Evolutionary conservation across 2,888 invertebrate genomes (phyloP).

Genomic region (Meloe dianella): DNA sequence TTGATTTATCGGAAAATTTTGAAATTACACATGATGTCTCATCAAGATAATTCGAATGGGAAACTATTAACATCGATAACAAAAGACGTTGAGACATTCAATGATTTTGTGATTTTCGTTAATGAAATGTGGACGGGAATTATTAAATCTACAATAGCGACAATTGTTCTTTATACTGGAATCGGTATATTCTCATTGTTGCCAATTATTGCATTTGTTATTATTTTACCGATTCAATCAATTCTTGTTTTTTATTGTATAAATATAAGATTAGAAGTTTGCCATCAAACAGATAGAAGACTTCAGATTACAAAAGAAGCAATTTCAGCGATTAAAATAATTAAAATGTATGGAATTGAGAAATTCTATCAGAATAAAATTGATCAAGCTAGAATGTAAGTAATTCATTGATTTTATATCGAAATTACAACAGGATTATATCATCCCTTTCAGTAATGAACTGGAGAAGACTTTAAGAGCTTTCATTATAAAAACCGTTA

Average conservation of each 20-base stretch:
- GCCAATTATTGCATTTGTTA: conserved; percentile 91
- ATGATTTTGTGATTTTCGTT: conserved; percentile 88
- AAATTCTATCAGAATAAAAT: conserved; percentile 57
- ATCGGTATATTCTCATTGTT: conserved; percentile 81
- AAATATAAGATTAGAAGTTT: conserved; percentile 36
- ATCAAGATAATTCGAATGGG: conserved; percentile 74
- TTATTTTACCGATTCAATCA: conserved; percentile 76
- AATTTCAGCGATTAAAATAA: conserved; percentile 47
- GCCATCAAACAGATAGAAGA: conserved; percentile 50
- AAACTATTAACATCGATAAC: conserved; percentile 85
- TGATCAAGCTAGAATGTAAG: conserved; percentile 59
- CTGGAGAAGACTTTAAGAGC: neutral
- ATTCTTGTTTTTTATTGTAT: conserved; percentile 22
- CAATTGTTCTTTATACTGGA: conserved; percentile 79
- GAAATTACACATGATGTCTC: conserved; percentile 63
- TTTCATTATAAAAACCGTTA: neutral
- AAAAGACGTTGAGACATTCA: conserved; percentile 88
- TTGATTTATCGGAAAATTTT: conserved; percentile 77
- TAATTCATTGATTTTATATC: neutral
- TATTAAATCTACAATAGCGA: conserved; percentile 80
- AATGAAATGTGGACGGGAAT: conserved; percentile 96
- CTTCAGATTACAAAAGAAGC: conserved; percentile 49
- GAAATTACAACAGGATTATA: neutral
- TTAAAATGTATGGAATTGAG: conserved; percentile 53
- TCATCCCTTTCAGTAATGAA: neutral